Base-by-base conservation (phyloP, 2,888 invertebrate species). In the Dilophus febrilis region DNA sequence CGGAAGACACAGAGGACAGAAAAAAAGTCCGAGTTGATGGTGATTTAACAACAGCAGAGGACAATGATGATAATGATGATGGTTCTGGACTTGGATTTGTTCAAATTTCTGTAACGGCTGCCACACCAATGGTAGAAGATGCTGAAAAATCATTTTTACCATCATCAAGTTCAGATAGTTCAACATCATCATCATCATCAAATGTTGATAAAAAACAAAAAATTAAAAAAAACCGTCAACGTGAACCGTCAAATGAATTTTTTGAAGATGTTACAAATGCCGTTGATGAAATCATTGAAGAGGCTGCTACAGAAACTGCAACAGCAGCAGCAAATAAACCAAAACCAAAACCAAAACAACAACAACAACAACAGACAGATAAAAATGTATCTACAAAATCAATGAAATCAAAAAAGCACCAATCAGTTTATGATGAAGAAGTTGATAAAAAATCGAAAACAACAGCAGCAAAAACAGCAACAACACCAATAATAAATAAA, bases 101-200 rank as follows among this genome's bases (percentile, higher is more conserved):
- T 39, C 83, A 86, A 61, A 90, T 91, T 51, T 86, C 88, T 43
- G 88, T 91, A 59, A 91, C 90, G 35, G 88, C 88, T 40, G 90
- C 91, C 47, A 91, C 91, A 33, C 91, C 91, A 34, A 86, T 86
- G 82, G 77, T 52, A 4, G 90, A 91, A 64, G 85, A 86, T 55
- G 72, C 82, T 31, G 85, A 84, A 49, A 77, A 75, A 55, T 72
- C 77, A 28, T 84, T 84, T 64, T 84, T 84, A 53, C 35, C n/a
- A n/a, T n/a, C 4, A 22, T 22, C 22, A 22, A 22, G 8, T 6
- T 22, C 22, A 8, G 22, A 22, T 6, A 8, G 8, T 22, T 6
- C 22, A 22, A 22, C n/a, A n/a, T n/a, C n/a, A n/a, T n/a, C n/a
- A n/a, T n/a, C n/a, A n/a, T n/a, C n/a, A n/a, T n/a, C n/a, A n/a